These are phyloP conservation scores for Strigamia transsilvanica DNA, from an alignment of 2,888 invertebrate genomes.

Conservation along the genomic window DNA sequence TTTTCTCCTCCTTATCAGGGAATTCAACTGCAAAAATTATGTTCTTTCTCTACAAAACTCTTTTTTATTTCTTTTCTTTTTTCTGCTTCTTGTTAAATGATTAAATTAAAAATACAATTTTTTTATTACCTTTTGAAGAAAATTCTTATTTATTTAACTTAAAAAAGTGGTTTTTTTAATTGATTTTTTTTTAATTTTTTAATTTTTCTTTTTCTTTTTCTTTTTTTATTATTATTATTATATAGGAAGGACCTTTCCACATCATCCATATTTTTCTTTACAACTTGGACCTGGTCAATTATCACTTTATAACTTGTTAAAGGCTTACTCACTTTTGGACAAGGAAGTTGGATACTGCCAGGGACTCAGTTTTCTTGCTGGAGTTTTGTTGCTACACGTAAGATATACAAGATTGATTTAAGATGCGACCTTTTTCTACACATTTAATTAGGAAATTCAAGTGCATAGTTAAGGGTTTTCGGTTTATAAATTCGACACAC, in stretches of 20 bases:
- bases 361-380: constrained; percentile 95
- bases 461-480: constrained; percentile 1
- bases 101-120: constrained; percentile 20
- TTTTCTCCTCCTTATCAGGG: constrained; percentile 47
- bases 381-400: constrained; percentile 90
- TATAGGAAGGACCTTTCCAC: constrained; percentile 87
- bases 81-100: constrained; percentile 22
- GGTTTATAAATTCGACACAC: constrained; percentile 33
- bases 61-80: constrained; percentile 7
- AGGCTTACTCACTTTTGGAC: constrained; percentile 94
- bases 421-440: not conserved
- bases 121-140: constrained; percentile 14
- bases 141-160: constrained; percentile 1
- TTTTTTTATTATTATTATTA: constrained; percentile 53
- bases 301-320: constrained; percentile 90
- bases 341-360: constrained; percentile 96
- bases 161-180: not conserved
- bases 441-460: not conserved
- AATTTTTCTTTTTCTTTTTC: constrained; percentile 12
- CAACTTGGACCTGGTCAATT: constrained; percentile 92
- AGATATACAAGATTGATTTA: constrained; percentile 63
- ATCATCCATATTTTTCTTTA: constrained; percentile 90
- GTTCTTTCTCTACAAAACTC: constrained; percentile 13
- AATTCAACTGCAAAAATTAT: constrained; percentile 34
- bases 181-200: constrained; percentile 43